These are phyloP conservation scores for Caenorhabditis doughertyi DNA, from an alignment of 2,888 invertebrate species.

Conservation along the genomic window DNA sequence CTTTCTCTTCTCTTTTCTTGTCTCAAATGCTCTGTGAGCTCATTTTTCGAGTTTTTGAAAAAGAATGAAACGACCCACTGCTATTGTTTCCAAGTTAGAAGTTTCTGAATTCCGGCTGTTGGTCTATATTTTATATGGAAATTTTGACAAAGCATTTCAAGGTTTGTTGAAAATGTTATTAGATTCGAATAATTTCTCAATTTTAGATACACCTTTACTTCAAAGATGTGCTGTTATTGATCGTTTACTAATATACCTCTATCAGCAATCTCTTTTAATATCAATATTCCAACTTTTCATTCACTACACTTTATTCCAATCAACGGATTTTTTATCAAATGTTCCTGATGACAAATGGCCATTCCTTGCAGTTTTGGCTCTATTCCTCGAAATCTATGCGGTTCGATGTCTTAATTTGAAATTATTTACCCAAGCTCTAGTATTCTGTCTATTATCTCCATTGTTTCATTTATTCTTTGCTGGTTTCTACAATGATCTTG, in stretches of 20 bases:
- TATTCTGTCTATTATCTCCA: constrained; percentile 35
- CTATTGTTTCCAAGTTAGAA: constrained; percentile 43
- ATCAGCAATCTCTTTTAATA: constrained; percentile 48
- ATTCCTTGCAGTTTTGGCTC: constrained; percentile 34
- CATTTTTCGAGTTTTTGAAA: constrained; percentile 8
- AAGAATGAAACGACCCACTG: constrained; percentile 36
- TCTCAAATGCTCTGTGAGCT: background rate
- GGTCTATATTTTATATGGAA: constrained; percentile 53
- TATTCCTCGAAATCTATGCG: constrained; percentile 42
- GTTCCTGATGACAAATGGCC: constrained; percentile 57
- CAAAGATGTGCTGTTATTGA: constrained; percentile 51
- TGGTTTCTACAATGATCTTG: constrained; percentile 54
- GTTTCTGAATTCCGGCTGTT: constrained; percentile 49
- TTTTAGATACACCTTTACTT: constrained; percentile 56
- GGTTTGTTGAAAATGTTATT: constrained; percentile 39
- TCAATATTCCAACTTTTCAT: constrained; percentile 54
- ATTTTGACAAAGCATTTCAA: constrained; percentile 64
- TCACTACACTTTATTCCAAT: constrained; percentile 48
- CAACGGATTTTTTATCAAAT: constrained; percentile 35
- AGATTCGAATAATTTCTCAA: background rate
- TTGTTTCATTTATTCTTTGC: constrained; percentile 50
- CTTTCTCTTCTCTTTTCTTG: background rate
- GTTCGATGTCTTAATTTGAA: constrained; percentile 40
- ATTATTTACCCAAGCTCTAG: constrained; percentile 45
- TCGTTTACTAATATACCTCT: constrained; percentile 41